Conservation (phyloP, 2,888 invertebrate genomes). For the Lithophane socia region DNA sequence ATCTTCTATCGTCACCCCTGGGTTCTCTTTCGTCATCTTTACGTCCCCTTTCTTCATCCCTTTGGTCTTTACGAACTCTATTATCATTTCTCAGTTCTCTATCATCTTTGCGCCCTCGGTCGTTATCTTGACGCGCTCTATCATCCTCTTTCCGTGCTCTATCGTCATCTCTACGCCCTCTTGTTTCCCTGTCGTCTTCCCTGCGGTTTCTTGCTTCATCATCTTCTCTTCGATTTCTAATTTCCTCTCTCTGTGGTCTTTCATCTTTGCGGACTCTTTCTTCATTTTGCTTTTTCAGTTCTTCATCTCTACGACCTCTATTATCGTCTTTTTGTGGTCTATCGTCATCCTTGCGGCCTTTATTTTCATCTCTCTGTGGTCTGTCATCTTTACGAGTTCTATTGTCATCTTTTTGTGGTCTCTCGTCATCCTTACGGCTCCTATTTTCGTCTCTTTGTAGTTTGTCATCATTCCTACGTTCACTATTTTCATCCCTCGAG, state of each 20-base stretch:
- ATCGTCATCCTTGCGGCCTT: constrained; percentile 29
- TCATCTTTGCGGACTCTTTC: constrained; percentile 15
- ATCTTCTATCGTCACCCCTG: constrained; percentile 51
- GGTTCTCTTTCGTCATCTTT: constrained; percentile 31
- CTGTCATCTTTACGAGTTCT: constrained; percentile 42
- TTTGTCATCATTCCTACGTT: constrained; percentile 50
- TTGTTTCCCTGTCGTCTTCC: constrained; percentile 51
- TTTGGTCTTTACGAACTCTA: constrained; percentile 52
- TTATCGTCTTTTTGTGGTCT: constrained; percentile 31
- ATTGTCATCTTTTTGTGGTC: constrained; percentile 26
- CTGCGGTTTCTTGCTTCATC: constrained; percentile 48
- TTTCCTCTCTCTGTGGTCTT: constrained; percentile 30
- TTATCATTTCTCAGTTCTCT: constrained; percentile 31
- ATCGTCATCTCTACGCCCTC: constrained; percentile 17
- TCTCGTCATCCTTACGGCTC: constrained; percentile 45
- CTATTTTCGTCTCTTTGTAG: constrained; percentile 36
- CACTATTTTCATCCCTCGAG: constrained; percentile 50
- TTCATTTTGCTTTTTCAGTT: constrained; percentile 14
- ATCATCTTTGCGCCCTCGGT: constrained; percentile 36
- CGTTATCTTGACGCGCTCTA: constrained; percentile 43
- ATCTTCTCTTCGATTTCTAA: constrained; percentile 44
- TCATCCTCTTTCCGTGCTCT: constrained; percentile 42
- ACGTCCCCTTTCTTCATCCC: constrained; percentile 47
- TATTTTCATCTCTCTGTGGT: constrained; percentile 34
- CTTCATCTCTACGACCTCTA: constrained; percentile 21